Evolutionary conservation across 1,140 invertebrate genomes (phyloP).

Genomic region (Lasioglossum baleicum): DNA sequence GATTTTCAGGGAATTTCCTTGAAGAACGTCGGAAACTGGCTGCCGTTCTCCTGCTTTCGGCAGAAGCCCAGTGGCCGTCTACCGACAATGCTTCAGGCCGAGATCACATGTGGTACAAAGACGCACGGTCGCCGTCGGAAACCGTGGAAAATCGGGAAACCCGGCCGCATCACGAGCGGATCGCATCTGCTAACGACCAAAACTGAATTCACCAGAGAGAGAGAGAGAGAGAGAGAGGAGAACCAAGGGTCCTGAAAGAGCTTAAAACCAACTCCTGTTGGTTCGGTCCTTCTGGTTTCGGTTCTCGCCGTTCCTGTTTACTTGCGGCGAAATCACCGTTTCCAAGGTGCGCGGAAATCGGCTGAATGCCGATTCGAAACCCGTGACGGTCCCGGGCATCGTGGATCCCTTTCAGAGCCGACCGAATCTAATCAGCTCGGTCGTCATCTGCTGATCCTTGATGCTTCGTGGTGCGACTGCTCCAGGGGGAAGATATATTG

Average conservation of each 20-base stretch:
- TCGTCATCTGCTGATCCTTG: slow-evolving; percentile 62
- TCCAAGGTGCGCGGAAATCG: slow-evolving; percentile 69
- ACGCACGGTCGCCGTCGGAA: slow-evolving; percentile 27
- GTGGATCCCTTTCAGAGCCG: slow-evolving; percentile 48
- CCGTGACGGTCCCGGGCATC: slow-evolving; percentile 71
- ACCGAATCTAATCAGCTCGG: slow-evolving; percentile 68
- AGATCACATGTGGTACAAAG: slow-evolving; percentile 53
- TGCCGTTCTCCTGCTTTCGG: not conserved
- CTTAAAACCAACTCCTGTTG: slow-evolving; percentile 39
- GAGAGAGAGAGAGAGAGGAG: not conserved
- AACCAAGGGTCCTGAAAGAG: slow-evolving; percentile 35
- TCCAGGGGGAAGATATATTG: not conserved
- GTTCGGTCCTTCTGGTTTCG: no score
- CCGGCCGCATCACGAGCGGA: slow-evolving; percentile 66
- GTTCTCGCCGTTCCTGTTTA: slow-evolving; percentile 53
- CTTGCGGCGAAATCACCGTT: slow-evolving; percentile 64
- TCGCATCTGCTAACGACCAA: slow-evolving; percentile 68
- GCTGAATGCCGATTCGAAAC: slow-evolving; percentile 65
- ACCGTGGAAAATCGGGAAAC: slow-evolving; percentile 64
- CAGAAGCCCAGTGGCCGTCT: not conserved
- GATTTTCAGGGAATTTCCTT: slow-evolving; percentile 5
- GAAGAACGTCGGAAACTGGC: not conserved
- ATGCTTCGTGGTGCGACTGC: slow-evolving; percentile 19
- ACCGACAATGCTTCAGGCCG: slow-evolving; percentile 18
- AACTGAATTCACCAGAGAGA: slow-evolving; percentile 39